These are phyloP conservation scores for Griposia aprilina DNA, from an alignment of 2,888 invertebrate genomes.

Conservation along the genomic window DNA sequence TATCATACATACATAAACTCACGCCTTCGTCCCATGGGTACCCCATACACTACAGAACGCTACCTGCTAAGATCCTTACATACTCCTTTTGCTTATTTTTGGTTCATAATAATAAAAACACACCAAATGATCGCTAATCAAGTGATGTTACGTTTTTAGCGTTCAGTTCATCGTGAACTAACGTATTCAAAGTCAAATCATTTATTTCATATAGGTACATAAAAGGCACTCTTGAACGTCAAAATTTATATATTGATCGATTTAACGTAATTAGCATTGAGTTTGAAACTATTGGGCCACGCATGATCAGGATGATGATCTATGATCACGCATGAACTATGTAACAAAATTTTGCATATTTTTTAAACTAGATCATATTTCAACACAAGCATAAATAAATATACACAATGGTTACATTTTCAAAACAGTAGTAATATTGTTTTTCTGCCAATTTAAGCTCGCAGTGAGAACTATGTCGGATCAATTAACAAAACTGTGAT, in stretches of 20 bases:
- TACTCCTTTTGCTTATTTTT: not conserved
- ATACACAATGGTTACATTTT: not conserved
- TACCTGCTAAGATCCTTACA: not conserved
- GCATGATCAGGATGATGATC: no score
- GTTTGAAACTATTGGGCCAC: not conserved
- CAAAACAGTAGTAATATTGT: not conserved
- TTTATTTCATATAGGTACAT: no score
- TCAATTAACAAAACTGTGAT: conserved; percentile 8
- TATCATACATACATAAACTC: not conserved
- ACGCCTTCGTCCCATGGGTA: not conserved
- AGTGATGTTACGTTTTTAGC: not conserved
- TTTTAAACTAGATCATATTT: not conserved
- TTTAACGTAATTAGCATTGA: not conserved
- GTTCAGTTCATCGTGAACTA: not conserved
- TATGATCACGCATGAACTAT: no score
- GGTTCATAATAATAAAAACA: not conserved
- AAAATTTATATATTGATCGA: no score
- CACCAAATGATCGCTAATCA: not conserved
- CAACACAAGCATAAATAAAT: not conserved
- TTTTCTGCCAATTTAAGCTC: conserved; percentile 37
- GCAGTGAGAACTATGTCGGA: conserved; percentile 24
- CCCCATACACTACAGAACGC: no score
- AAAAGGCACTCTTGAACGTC: no score
- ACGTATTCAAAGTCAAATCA: no score
- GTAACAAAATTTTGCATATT: not conserved